These are phyloP conservation scores for Eupelmus urozonus DNA, from an alignment of 2,888 invertebrate species.

Conservation along the genomic window DNA sequence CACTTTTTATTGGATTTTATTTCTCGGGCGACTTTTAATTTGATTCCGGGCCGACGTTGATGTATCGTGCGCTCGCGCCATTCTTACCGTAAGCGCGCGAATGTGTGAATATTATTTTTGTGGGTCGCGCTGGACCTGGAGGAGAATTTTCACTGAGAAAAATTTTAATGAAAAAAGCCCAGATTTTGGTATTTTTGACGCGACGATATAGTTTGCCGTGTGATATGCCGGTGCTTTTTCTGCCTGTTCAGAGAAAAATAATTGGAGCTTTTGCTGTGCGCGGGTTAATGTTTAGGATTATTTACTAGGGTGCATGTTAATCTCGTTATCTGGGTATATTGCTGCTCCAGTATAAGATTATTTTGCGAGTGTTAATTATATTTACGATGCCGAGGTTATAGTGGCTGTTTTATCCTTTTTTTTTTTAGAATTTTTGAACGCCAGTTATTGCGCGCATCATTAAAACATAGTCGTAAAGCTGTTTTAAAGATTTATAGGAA, in stretches of 20 bases:
- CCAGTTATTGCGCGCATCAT: not conserved
- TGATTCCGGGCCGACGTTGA: conserved; percentile 48
- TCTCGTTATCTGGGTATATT: conserved; percentile 38
- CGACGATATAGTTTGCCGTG: no score
- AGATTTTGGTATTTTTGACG: no score
- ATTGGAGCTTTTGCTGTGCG: not conserved
- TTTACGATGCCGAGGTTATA: conserved; percentile 26
- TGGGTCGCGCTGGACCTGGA: no score
- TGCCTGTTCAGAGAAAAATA: not conserved
- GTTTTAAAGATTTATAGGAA: not conserved
- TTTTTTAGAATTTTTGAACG: no score
- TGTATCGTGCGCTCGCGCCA: conserved; percentile 10
- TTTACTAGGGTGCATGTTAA: conserved; percentile 42
- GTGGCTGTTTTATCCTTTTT: not conserved
- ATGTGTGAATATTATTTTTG: conserved; percentile 45
- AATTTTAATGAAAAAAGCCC: no score
- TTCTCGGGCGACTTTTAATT: conserved; percentile 50
- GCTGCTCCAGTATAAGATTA: conserved; percentile 30
- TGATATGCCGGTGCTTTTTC: no score
- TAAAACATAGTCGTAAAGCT: not conserved
- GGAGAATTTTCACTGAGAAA: not conserved
- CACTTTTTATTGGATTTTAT: conserved; percentile 44
- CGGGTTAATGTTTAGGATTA: conserved; percentile 22
- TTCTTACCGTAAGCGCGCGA: not conserved
- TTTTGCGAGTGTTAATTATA: conserved; percentile 37